These are phyloP conservation scores for Chesias legatella DNA, from an alignment of 2,888 invertebrate genomes.

Conservation along the genomic window DNA sequence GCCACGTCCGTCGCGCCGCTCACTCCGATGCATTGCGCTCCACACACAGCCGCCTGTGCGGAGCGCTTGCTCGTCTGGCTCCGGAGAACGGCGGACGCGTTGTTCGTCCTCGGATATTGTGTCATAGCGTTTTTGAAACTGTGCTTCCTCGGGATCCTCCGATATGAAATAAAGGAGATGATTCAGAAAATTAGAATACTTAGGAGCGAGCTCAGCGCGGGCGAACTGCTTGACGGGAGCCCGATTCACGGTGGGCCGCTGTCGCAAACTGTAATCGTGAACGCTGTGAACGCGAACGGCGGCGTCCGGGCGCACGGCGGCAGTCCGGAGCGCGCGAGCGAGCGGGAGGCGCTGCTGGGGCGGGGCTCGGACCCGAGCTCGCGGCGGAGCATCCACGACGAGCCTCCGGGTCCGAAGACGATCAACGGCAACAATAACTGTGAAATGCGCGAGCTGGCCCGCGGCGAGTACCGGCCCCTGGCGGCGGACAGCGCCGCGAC, in stretches of 20 bases:
- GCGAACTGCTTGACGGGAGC: slow-evolving; percentile 69
- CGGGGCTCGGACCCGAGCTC: slow-evolving; percentile 70
- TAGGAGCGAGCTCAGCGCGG: slow-evolving; percentile 82
- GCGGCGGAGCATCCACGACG: slow-evolving; percentile 66
- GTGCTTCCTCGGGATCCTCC: slow-evolving; percentile 92
- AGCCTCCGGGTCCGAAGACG: slow-evolving; percentile 80
- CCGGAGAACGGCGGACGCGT: slow-evolving; percentile 87
- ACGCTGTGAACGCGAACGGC: slow-evolving; percentile 80
- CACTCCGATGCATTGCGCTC: slow-evolving; percentile 67
- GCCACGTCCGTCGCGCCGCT: slow-evolving; percentile 57
- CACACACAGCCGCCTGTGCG: slow-evolving; percentile 84
- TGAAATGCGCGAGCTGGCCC: slow-evolving; percentile 87
- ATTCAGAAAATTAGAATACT: slow-evolving; percentile 93
- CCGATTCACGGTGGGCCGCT: slow-evolving; percentile 72
- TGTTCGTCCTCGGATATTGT: slow-evolving; percentile 91
- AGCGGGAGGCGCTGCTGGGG: slow-evolving; percentile 80
- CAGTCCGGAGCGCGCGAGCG: slow-evolving; percentile 78
- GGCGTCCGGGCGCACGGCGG: slow-evolving; percentile 79
- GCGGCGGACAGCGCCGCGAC: slow-evolving; percentile 77
- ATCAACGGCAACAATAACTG: slow-evolving; percentile 88
- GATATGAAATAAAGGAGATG: slow-evolving; percentile 94
- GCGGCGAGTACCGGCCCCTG: slow-evolving; percentile 73
- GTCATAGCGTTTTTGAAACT: slow-evolving; percentile 93
- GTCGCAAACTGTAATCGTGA: slow-evolving; percentile 72
- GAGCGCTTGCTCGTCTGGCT: slow-evolving; percentile 87